These are phyloP conservation scores for Amorpha juglandis DNA, from an alignment of 2,888 invertebrate species.

Conservation along the genomic window DNA sequence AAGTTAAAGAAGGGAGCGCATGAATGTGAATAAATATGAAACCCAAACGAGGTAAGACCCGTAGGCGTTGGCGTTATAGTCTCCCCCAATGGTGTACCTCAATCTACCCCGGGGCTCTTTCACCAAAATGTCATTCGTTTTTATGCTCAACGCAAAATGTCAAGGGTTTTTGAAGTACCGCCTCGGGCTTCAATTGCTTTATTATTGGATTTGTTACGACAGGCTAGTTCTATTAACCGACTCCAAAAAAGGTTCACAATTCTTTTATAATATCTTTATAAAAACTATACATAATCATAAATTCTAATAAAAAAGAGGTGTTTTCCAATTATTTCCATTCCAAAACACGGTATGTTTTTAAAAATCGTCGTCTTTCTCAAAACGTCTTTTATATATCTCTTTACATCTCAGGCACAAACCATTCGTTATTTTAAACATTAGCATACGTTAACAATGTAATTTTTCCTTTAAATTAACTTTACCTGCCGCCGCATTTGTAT, in stretches of 20 bases:
- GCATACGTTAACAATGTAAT: background rate
- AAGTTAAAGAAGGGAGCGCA: too few relatives aligned
- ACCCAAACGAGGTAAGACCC: background rate
- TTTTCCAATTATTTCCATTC: too few relatives aligned
- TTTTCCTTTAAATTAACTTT: background rate
- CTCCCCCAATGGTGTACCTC: background rate
- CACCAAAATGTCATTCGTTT: conserved; percentile 5
- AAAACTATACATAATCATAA: too few relatives aligned
- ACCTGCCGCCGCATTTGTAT: background rate
- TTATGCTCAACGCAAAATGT: conserved; percentile 51
- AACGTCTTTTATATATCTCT: too few relatives aligned
- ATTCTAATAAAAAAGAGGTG: too few relatives aligned
- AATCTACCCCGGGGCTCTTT: conserved; percentile 7
- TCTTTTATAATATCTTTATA: too few relatives aligned
- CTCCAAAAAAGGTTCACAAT: too few relatives aligned
- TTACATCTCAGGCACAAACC: too few relatives aligned
- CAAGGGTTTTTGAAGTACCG: conserved; percentile 36
- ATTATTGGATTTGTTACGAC: background rate
- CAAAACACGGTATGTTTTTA: too few relatives aligned
- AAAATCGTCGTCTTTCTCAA: too few relatives aligned
- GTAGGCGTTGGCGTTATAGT: background rate
- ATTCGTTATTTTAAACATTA: too few relatives aligned
- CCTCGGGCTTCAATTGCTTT: conserved; percentile 8
- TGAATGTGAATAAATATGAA: background rate
- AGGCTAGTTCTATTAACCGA: too few relatives aligned